Percentiles rank a stretch among this genome's conserved stretches.
These are phyloP conservation scores for Temnopleurus reevesii DNA, from an alignment of 53 echinoderm and acorn worm species.

Conservation along the genomic window DNA sequence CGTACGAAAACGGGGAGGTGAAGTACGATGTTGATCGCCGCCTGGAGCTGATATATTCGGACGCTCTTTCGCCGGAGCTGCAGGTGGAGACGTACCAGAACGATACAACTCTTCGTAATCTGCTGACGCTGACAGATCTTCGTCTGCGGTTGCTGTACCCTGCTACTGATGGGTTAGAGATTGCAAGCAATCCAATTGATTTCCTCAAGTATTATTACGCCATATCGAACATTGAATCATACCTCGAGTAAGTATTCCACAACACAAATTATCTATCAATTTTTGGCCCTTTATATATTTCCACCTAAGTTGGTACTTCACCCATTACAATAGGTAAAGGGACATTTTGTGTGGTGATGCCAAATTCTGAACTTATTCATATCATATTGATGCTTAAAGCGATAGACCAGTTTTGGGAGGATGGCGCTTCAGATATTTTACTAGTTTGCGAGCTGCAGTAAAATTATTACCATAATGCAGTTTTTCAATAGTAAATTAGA, in stretches of 20 bases:
- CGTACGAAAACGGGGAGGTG: constrained; percentile 57
- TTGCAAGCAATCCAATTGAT: constrained; percentile 30
- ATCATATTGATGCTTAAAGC: too few relatives aligned
- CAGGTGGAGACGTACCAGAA: constrained; percentile 63
- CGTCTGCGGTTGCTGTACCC: constrained; percentile 76
- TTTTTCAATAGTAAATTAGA: too few relatives aligned
- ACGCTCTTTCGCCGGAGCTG: constrained; percentile 21
- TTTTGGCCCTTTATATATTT: too few relatives aligned
- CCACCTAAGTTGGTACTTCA: too few relatives aligned
- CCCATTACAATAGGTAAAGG: too few relatives aligned
- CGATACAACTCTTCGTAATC: constrained; percentile 61
- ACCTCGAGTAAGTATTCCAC: constrained; percentile 71
- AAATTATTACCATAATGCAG: too few relatives aligned
- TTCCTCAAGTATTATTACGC: constrained; percentile 89
- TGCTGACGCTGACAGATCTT: constrained; percentile 78
- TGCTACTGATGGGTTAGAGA: constrained; percentile 85
- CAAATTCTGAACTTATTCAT: too few relatives aligned
- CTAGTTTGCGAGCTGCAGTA: too few relatives aligned
- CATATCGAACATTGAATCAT: constrained; percentile 75
- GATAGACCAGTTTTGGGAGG: too few relatives aligned
- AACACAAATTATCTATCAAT: too few relatives aligned
- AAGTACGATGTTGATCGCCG: constrained; percentile 55
- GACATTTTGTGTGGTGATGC: too few relatives aligned
- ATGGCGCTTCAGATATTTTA: too few relatives aligned
- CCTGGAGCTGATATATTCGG: constrained; percentile 40